Evolutionary conservation across 2,888 invertebrate species (phyloP).

Genomic region (Calameuta pallipes): DNA sequence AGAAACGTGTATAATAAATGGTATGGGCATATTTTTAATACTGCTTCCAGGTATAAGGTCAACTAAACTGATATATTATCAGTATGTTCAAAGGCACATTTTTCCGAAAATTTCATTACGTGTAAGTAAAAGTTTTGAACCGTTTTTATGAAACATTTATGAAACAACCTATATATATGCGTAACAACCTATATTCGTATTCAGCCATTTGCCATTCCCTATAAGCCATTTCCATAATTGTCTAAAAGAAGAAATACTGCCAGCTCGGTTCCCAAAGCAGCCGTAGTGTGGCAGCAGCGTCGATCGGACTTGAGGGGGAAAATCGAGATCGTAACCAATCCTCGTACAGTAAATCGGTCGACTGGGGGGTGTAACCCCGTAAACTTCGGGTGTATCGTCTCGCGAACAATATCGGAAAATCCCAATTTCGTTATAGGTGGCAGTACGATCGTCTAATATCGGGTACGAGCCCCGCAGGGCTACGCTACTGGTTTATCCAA

Average conservation of each 20-base stretch:
- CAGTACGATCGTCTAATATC: slow-evolving; percentile 17
- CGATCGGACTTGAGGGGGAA: not conserved
- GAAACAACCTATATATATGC: not conserved
- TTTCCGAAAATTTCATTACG: not conserved
- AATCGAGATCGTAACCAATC: not conserved
- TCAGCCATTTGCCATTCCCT: not conserved
- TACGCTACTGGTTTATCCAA: not conserved
- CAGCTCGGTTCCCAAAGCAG: not conserved
- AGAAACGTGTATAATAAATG: not conserved
- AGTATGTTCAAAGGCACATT: not conserved
- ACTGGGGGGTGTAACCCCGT: slow-evolving; percentile 16
- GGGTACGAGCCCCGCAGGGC: slow-evolving; percentile 33
- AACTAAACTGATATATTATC: not conserved
- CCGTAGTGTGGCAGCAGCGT: not conserved
- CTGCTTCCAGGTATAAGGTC: not conserved
- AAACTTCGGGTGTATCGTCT: slow-evolving; percentile 36
- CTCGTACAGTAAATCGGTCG: not conserved
- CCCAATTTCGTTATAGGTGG: slow-evolving; percentile 28
- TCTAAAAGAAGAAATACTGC: not conserved
- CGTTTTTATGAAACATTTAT: not conserved
- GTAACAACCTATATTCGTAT: not conserved
- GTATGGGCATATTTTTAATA: not conserved
- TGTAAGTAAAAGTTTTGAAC: not conserved
- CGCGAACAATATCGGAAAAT: slow-evolving; percentile 37
- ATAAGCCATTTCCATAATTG: not conserved